Evolutionary conservation across 2,888 invertebrate genomes (phyloP).

Genomic region (Fragum whitleyi): DNA sequence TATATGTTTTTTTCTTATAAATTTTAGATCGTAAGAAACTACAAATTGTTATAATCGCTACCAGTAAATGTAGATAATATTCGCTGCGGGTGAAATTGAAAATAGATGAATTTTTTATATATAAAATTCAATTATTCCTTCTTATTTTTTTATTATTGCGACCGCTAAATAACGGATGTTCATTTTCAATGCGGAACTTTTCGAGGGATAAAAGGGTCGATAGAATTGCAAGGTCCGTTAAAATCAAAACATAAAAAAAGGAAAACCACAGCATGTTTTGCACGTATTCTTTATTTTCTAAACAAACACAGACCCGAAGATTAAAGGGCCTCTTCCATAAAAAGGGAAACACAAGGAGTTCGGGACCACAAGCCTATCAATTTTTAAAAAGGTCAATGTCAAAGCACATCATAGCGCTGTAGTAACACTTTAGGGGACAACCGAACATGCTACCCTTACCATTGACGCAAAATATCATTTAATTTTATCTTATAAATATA

Average conservation of each 20-base stretch:
- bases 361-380: conserved; percentile 8
- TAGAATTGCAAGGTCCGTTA: not conserved
- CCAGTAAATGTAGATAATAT: no score
- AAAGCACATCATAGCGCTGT: conserved; percentile 13
- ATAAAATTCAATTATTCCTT: no score
- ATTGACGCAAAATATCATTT: not conserved
- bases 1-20: no score
- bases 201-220: not conserved
- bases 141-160: no score
- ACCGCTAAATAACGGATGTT: no score
- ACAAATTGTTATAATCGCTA: no score
- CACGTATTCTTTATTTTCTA: conserved; percentile 19
- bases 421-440: conserved; percentile 10
- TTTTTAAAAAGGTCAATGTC: conserved; percentile 12
- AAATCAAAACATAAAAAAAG: not conserved
- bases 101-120: no score
- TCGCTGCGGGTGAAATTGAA: no score
- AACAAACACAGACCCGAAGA: conserved; percentile 11
- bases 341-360: conserved; percentile 13
- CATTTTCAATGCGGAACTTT: no score
- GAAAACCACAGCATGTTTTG: not conserved
- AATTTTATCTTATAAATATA: no score
- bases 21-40: no score
- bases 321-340: conserved; percentile 8
- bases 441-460: not conserved